phyloP scores from a whole-genome alignment of 35 echinoderm and acorn worm genomes.

The Lytechinus pictus region DNA sequence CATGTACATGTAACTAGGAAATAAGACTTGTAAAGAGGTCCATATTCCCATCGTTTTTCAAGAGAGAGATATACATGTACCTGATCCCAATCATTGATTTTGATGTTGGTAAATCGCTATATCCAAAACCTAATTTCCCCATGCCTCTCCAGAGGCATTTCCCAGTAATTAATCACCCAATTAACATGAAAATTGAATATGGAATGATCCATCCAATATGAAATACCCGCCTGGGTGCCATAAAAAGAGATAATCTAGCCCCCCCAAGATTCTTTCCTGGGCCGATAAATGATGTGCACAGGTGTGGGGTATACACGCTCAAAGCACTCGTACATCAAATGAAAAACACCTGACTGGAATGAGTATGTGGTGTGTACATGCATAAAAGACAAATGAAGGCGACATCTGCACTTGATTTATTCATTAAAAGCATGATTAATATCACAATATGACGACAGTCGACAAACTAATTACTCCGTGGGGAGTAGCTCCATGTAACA shows the following conservation, averaged over 20 bases:
- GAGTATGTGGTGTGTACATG: neutral
- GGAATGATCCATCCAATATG: neutral
- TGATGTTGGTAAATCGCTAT: neutral
- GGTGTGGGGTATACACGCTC: neutral
- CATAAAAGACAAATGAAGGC: neutral
- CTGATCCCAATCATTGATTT: slow-evolving; percentile 6
- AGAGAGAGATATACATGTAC: neutral
- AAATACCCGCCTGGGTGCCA: neutral
- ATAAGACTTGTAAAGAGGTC: neutral
- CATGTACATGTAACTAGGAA: neutral
- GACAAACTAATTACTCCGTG: neutral
- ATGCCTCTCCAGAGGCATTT: neutral
- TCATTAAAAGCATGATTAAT: neutral
- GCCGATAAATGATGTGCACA: neutral
- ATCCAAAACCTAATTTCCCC: neutral
- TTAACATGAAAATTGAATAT: neutral
- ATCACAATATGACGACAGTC: neutral
- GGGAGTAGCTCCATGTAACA: neutral
- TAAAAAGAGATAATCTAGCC: neutral
- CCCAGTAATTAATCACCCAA: neutral
- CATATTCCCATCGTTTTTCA: neutral
- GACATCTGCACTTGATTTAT: neutral
- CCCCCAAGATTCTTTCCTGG: neutral
- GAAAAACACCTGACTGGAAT: neutral
- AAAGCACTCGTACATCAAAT: neutral